Evolutionary conservation across 2,888 invertebrate genomes (phyloP), one percentile per base, ranked within the genome.

Genomic region (Lissocephala sabroskyi): DNA sequence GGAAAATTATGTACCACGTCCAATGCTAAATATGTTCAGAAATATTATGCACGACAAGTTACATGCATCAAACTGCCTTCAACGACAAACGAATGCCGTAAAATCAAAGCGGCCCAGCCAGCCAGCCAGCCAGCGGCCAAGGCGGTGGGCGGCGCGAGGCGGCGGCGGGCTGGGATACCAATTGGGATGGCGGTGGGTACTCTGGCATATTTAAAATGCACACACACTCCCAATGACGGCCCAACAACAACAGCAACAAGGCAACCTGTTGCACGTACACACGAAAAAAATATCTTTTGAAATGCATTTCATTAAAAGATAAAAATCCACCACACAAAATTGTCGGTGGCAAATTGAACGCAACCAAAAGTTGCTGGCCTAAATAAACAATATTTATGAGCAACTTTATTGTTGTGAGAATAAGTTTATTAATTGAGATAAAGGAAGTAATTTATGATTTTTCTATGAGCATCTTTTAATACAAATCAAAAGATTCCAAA

Each of bases 41-140:
- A 73, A 73, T 73, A 70, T 73, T 43, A 49, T 52, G 70, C 70
- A 61, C 63, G 68, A 73, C 74, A 73, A 61, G 63, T 63, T 61
- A 68, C 74, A 73, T 73, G 68, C 70, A 73, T 68, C 73, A 68
- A 73, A 63, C 68, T 63, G 67, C 68, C 68, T 56, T 44, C 62
- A 61, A 52, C 65, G 59, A 55, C 57, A 67, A 67, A 55, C 67
- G 56, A 71, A 65, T 64, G 70, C 64, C 62, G 63, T 54, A 57
- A 68, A 73, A 73, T 68, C 70, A 62, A 65, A 64, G 70, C 63
- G 52, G 51, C 56, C 60, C 53, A 62, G 30, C 30, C 36, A 9
- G 7, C 13, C 11, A 23, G 33, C 10, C 26, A 7, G 32, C 7
- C 17, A 23, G 18, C 35, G n/a, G n/a, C 29, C 36, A 26, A 35